Evolutionary conservation across 2,888 invertebrate genomes (phyloP), one percentile per base, ranked within the genome.

Genomic region (Protodeltote pygarga): DNA sequence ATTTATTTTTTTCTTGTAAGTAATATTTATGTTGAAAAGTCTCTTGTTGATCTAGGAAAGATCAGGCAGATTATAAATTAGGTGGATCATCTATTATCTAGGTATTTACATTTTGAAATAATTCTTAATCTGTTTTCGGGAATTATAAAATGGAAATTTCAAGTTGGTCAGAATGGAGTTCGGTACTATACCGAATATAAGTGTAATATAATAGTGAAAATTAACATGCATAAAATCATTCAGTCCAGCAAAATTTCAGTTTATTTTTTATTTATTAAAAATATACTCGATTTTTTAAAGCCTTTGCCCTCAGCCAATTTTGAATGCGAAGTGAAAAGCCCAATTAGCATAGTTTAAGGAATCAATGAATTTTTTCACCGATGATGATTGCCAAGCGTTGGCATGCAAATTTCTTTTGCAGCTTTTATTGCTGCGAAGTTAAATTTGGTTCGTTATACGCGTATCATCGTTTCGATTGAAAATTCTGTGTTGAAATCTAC

Each of bases 331-430:
- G 21, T 29, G 37, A 61, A 62, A 54, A 31, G 37, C 8, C 62
- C 62, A 54, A 58, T 58, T 54, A 41, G 55, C 62, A 58, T 48
- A 62, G 48, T 61, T 58, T 54, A 58, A 57, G 53, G 54, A 41
- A 61, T 57, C 57, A 57, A 58, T 58, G 48, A 41, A 6, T 45
- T 52, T 57, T 60, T 53, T 17, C 45, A 45, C 19, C 9, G 11
- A 3, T 29, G 33, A 54, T 62, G 55, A 62, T 61, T 61, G 40
- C 27, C 33, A 41, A 29, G 48, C 48, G 57, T 54, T 47, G 48
- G 37, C 5, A 58, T 62, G 57, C 62, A 54, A 58, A 58, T 58
- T 48, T 27, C 10, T 57, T 59, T 50, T 44, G 34, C 19, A 25
- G 19, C 24, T 23, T 39, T 39, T 21, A 33, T 37, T 57, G 35